Percentiles rank a stretch among this genome's conserved stretches.
These are phyloP conservation scores for Euproctis similis DNA, from an alignment of 2,888 invertebrate species.

Conservation along the genomic window DNA sequence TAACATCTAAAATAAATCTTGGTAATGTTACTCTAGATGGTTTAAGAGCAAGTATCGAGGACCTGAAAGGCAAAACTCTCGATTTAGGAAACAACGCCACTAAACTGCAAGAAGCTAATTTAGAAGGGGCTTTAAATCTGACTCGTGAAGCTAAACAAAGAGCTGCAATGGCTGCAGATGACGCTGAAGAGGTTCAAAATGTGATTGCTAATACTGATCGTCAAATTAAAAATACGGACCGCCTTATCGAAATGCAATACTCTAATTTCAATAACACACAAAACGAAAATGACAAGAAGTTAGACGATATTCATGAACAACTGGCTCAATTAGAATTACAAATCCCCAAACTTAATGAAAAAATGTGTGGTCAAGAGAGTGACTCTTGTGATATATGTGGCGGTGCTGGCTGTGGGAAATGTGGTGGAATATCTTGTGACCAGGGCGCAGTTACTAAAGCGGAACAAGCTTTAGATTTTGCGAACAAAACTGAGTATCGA, in stretches of 20 bases:
- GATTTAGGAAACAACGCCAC: conserved; percentile 92
- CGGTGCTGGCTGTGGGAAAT: conserved; percentile 95
- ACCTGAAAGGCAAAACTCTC: conserved; percentile 81
- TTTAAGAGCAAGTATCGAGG: conserved; percentile 77
- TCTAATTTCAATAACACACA: conserved; percentile 75
- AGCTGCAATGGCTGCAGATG: conserved; percentile 70
- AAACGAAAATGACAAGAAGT: conserved; percentile 82
- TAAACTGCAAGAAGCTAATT: conserved; percentile 93
- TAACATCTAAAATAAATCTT: conserved; percentile 83
- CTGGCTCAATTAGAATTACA: conserved; percentile 80
- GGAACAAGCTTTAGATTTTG: conserved; percentile 90
- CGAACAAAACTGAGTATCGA: conserved; percentile 87
- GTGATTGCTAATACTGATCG: conserved; percentile 64
- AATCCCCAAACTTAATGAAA: conserved; percentile 90
- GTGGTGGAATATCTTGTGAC: conserved; percentile 94
- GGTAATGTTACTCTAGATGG: conserved; percentile 82
- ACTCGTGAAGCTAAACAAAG: conserved; percentile 86
- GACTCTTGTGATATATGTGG: conserved; percentile 96
- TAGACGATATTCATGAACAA: conserved; percentile 79
- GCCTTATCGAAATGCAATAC: conserved; percentile 64
- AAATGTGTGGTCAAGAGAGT: conserved; percentile 87
- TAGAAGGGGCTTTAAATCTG: conserved; percentile 95
- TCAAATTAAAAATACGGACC: conserved; percentile 69
- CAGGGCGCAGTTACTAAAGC: conserved; percentile 93
- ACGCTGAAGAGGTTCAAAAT: conserved; percentile 75